These are phyloP conservation scores for Limanda limanda DNA, from an alignment of 2,113 vertebrate genomes.

Conservation along the genomic window DNA sequence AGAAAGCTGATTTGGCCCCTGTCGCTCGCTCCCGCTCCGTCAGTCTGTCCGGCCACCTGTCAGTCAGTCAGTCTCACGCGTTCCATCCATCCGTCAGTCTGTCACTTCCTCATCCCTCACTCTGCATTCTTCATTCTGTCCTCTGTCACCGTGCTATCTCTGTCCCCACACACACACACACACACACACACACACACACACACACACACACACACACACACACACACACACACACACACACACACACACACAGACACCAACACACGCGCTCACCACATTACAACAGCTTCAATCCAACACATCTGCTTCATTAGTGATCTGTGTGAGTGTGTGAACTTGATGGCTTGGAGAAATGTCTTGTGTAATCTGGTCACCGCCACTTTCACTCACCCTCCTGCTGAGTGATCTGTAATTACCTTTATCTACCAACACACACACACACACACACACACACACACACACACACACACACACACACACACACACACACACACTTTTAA, in stretches of 20 bases:
- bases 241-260: constrained; percentile 28
- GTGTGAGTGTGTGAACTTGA: constrained; percentile 38
- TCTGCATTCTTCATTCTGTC: constrained; percentile 25
- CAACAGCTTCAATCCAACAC: constrained; percentile 43
- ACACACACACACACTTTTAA: constrained; percentile 25
- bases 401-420: constrained; percentile 64
- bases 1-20: constrained; percentile 60
- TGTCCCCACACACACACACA: constrained; percentile 9
- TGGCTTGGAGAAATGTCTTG: constrained; percentile 45
- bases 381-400: constrained; percentile 43
- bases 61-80: constrained; percentile 59
- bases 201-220: constrained; percentile 34
- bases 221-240: constrained; percentile 26
- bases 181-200: constrained; percentile 33
- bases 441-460: constrained; percentile 25
- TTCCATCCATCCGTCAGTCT: constrained; percentile 14
- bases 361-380: constrained; percentile 50
- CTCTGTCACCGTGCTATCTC: not conserved
- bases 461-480: constrained; percentile 31
- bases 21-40: constrained; percentile 40
- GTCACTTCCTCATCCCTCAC: constrained; percentile 47
- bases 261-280: constrained; percentile 42
- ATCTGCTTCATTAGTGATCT: constrained; percentile 61
- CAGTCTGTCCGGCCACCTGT: constrained; percentile 49
- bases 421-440: constrained; percentile 33